phyloP scores from a whole-genome alignment of 2,797 vertebrate species.

The Neosalanx taihuensis region DNA sequence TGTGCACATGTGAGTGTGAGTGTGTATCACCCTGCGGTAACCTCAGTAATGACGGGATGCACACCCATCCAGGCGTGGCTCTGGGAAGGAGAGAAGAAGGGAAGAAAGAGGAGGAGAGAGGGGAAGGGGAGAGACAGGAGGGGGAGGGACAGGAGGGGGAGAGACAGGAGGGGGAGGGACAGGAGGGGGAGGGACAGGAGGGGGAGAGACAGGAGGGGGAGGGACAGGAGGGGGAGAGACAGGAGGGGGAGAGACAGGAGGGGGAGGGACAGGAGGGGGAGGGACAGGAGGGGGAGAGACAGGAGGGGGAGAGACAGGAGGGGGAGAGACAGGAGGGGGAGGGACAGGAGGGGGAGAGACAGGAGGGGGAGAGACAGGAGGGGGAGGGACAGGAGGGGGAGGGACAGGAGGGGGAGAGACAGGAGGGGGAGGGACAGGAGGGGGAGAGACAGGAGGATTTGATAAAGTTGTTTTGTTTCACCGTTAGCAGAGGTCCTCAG shows the following conservation, averaged over 20 bases:
- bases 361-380: background rate
- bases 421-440: background rate
- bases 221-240: no score
- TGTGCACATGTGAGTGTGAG: background rate
- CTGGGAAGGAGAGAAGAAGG: constrained; percentile 2
- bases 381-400: background rate
- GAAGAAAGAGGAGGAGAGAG: background rate
- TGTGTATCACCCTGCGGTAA: constrained; percentile 1
- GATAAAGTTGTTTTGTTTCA: constrained; percentile 8
- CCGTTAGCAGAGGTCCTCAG: background rate
- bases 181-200: no score
- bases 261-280: background rate
- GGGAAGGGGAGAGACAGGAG: background rate
- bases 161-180: no score
- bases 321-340: no score
- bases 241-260: background rate
- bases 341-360: background rate
- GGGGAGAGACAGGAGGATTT: constrained; percentile 28
- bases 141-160: no score
- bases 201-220: no score
- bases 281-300: background rate
- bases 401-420: background rate
- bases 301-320: background rate
- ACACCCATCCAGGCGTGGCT: constrained; percentile 38
- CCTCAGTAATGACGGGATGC: constrained; percentile 31